Percentiles rank a stretch among this genome's conserved stretches.
phyloP scores from a whole-genome alignment of 2,888 invertebrate genomes.

The Drosophila demipolita region DNA sequence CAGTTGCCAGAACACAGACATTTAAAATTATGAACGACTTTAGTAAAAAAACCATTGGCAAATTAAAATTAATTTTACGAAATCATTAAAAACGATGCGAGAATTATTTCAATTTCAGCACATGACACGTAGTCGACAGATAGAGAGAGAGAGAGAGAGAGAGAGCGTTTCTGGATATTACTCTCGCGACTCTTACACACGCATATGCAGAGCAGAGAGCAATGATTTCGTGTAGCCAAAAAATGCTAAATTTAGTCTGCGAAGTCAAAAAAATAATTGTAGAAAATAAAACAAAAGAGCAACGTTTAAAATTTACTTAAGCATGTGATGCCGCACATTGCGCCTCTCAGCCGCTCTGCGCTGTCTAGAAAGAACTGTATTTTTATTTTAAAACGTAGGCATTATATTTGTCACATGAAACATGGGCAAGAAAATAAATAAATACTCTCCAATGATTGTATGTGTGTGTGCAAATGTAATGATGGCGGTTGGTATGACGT shows the following conservation, averaged over 20 bases:
- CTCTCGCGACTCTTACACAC: constrained; percentile 3
- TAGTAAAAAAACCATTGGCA: constrained; percentile 25
- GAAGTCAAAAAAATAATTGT: constrained; percentile 32
- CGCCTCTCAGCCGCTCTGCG: constrained; percentile 20
- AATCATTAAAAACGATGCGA: constrained; percentile 53
- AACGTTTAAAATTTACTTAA: constrained; percentile 58
- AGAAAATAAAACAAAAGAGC: constrained; percentile 40
- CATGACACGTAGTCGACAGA: constrained; percentile 28
- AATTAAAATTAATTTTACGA: constrained; percentile 59
- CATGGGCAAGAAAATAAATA: constrained; percentile 17
- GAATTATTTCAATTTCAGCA: constrained; percentile 20
- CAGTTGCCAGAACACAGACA: constrained; percentile 6
- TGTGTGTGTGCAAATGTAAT: constrained; percentile 33
- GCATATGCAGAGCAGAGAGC: constrained; percentile 4
- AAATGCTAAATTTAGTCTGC: constrained; percentile 65
- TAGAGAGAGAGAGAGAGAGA: background rate
- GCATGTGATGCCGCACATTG: constrained; percentile 67
- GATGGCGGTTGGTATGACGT: constrained; percentile 50
- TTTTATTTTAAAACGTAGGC: constrained; percentile 39
- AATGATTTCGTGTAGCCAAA: constrained; percentile 27
- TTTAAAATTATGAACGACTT: constrained; percentile 10
- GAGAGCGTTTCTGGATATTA: background rate
- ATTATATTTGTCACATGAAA: constrained; percentile 48
- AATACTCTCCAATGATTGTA: constrained; percentile 10
- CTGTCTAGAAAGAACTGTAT: constrained; percentile 15